These are phyloP conservation scores for Ormyrus nitidulus DNA, from an alignment of 2,888 invertebrate genomes.

Conservation along the genomic window DNA sequence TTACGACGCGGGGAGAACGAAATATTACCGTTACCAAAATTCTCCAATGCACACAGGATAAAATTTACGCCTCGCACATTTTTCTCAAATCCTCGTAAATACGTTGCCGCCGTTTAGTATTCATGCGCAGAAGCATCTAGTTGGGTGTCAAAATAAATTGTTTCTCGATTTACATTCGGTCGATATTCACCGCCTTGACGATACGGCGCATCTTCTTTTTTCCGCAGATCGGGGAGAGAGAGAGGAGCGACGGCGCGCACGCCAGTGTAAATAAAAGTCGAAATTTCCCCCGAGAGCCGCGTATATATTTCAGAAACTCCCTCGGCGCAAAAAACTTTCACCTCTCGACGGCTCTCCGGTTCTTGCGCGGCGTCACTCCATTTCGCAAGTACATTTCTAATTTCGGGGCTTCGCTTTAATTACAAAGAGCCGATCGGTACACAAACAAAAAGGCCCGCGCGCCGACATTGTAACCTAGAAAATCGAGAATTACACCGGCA, in stretches of 20 bases:
- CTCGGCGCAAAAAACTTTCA: constrained; percentile 59
- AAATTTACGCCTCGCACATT: neutral
- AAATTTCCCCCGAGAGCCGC: constrained; percentile 68
- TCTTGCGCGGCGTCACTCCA: constrained; percentile 50
- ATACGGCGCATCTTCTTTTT: constrained; percentile 28
- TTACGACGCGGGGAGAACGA: neutral
- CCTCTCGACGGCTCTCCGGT: constrained; percentile 58
- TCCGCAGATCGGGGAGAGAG: neutral
- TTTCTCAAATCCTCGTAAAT: constrained; percentile 17
- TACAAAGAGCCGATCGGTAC: no score
- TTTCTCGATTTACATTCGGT: constrained; percentile 45
- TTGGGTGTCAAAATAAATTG: constrained; percentile 40
- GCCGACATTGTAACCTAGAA: no score
- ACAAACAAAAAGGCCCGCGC: no score
- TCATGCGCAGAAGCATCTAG: neutral
- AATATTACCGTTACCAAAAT: neutral
- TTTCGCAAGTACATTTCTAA: no score
- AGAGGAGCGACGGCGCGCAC: neutral
- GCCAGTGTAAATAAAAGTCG: constrained; percentile 62
- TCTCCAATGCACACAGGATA: no score
- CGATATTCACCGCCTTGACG: constrained; percentile 43
- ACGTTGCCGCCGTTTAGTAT: neutral
- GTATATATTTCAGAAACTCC: constrained; percentile 61
- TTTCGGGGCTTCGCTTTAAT: no score
- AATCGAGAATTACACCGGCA: no score